Conservation (phyloP, 2,113 vertebrate species). For the Lonchura striata region DNA sequence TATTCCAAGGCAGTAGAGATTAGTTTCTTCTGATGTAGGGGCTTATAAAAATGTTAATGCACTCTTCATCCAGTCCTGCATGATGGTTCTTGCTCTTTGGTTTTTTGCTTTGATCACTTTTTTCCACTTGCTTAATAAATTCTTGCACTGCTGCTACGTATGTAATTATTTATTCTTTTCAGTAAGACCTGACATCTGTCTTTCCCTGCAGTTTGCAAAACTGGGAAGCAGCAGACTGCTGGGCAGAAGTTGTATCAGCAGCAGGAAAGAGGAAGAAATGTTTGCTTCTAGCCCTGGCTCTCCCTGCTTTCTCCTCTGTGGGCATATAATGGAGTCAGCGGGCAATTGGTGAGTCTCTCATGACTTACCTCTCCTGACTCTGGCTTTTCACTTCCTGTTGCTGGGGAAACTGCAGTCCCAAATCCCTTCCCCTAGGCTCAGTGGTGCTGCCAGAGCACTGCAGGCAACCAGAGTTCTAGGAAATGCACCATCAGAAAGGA, state of each 20-base stretch:
- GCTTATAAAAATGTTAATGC: neutral
- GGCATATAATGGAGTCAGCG: accelerated
- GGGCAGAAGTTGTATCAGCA: neutral
- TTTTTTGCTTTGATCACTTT: neutral
- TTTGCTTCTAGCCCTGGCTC: neutral
- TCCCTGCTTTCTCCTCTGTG: neutral
- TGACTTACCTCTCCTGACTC: neutral
- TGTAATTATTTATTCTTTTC: neutral
- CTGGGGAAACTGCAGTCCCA: neutral
- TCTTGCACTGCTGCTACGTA: neutral
- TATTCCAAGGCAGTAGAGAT: neutral
- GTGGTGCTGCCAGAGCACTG: neutral
- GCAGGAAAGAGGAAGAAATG: neutral
- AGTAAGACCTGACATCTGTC: neutral
- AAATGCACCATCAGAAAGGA: neutral
- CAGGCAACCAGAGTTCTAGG: neutral
- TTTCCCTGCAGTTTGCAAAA: neutral
- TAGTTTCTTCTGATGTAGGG: neutral
- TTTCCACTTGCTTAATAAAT: neutral
- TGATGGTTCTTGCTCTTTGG: neutral
- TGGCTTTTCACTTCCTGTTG: neutral
- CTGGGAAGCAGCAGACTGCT: neutral
- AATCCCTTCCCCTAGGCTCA: neutral
- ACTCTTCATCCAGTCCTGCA: neutral
- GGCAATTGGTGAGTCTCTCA: neutral